Conservation (phyloP, 2,113 vertebrate genomes). For the Hippocampus comes region DNA sequence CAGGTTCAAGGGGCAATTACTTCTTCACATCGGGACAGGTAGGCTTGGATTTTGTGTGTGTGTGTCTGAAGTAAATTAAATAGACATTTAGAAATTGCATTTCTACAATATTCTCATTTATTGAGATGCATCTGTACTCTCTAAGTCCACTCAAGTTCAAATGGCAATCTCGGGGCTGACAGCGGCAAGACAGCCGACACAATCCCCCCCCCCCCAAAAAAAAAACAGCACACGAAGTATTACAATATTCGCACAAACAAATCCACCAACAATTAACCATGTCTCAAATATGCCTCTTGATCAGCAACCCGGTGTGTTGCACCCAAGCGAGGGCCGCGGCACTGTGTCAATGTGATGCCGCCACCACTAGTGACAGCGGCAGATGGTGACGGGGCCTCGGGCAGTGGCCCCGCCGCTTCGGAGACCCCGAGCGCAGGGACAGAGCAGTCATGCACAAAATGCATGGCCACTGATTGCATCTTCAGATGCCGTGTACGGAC, state of each 20-base stretch:
- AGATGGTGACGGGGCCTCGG: constrained; percentile 57
- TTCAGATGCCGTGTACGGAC: constrained; percentile 36
- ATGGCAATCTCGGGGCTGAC: not conserved
- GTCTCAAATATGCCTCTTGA: not conserved
- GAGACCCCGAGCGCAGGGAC: constrained; percentile 30
- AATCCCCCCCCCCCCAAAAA: too few species aligned
- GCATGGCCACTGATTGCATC: constrained; percentile 44
- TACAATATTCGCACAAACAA: not conserved
- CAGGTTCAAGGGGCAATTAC: too few species aligned
- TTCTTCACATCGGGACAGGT: too few species aligned
- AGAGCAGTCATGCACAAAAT: constrained; percentile 57
- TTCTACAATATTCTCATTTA: too few species aligned
- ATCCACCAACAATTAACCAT: not conserved
- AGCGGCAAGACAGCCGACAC: not conserved
- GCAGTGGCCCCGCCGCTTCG: constrained; percentile 15
- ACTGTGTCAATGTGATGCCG: constrained; percentile 18
- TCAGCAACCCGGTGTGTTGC: constrained; percentile 6
- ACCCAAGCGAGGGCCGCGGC: constrained; percentile 19
- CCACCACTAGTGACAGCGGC: constrained; percentile 49
- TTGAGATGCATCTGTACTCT: not conserved
- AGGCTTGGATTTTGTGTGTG: too few species aligned
- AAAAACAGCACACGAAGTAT: not conserved
- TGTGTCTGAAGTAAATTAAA: too few species aligned
- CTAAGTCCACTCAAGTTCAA: not conserved
- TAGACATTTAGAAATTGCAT: too few species aligned